Percentiles rank a stretch among this genome's conserved stretches.
phyloP scores from a whole-genome alignment of 1,140 invertebrate species.

The Helicoverpa armigera region DNA sequence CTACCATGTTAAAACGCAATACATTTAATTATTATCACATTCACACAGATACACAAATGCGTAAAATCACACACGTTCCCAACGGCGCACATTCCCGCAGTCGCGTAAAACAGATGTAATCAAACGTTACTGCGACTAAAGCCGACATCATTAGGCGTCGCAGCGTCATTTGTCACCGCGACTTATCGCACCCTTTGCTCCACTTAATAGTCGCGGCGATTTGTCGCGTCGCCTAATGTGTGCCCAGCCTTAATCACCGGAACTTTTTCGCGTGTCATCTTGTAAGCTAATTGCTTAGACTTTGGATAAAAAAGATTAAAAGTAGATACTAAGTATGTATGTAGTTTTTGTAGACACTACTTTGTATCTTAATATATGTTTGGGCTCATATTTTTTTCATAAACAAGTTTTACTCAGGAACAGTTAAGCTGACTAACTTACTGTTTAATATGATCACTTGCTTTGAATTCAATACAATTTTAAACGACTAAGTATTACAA shows the following conservation, averaged over 20 bases:
- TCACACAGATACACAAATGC: not conserved
- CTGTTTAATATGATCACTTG: too few relatives aligned
- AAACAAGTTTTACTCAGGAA: too few relatives aligned
- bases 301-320: not conserved
- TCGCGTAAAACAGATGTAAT: slow-evolving; percentile 40
- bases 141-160: slow-evolving; percentile 56
- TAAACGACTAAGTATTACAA: too few relatives aligned
- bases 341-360: not conserved
- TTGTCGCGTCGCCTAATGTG: slow-evolving; percentile 56
- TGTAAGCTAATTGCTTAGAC: not conserved
- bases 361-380: not conserved
- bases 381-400: too few relatives aligned
- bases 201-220: slow-evolving; percentile 58
- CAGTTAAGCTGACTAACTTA: too few relatives aligned
- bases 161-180: slow-evolving; percentile 58
- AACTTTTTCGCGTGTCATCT: slow-evolving; percentile 30
- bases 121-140: slow-evolving; percentile 25
- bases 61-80: not conserved
- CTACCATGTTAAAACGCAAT: too few relatives aligned
- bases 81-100: not conserved
- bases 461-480: too few relatives aligned
- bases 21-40: too few relatives aligned
- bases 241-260: slow-evolving; percentile 50
- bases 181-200: slow-evolving; percentile 62
- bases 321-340: too few relatives aligned